A percentile compares a stretch with the other conserved stretches of the same genome.
These are phyloP conservation scores for Schlechtendalia chinensis DNA, from an alignment of 1,140 invertebrate species.

Conservation along the genomic window DNA sequence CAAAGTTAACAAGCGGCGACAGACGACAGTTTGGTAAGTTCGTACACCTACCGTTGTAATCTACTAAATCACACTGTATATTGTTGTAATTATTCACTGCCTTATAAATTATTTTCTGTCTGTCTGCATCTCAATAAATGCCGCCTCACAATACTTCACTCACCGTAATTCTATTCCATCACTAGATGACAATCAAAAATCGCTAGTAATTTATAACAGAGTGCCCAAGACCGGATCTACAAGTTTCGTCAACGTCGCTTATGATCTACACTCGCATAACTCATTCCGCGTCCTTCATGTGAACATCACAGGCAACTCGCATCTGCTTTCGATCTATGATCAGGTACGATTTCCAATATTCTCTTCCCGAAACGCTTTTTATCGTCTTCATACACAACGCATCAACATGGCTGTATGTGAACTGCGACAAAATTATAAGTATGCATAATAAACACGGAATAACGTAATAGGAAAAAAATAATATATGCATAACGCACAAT, in stretches of 20 bases:
- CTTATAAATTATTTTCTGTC: neutral
- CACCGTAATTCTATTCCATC: neutral
- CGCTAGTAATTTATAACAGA: constrained; percentile 83
- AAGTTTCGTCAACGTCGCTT: constrained; percentile 94
- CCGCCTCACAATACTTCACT: neutral
- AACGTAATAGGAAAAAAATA: too few species aligned
- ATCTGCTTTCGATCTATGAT: constrained; percentile 86
- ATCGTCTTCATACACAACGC: too few species aligned
- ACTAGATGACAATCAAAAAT: neutral
- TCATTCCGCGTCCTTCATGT: constrained; percentile 93
- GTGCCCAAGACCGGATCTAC: constrained; percentile 99
- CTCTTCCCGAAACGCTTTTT: too few species aligned
- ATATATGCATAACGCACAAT: too few species aligned
- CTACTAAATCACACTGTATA: too few species aligned
- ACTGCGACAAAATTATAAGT: too few species aligned
- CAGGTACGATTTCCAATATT: too few species aligned
- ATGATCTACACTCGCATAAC: constrained; percentile 91
- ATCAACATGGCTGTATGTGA: too few species aligned
- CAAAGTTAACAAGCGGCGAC: neutral
- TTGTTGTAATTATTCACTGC: neutral
- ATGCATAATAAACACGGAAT: too few species aligned
- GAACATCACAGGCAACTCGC: constrained; percentile 93
- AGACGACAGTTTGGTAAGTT: neutral
- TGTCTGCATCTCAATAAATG: too few species aligned
- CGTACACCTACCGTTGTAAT: neutral